Conservation (phyloP, 1,140 invertebrate genomes). For the Meloidogyne hapla region DNA sequence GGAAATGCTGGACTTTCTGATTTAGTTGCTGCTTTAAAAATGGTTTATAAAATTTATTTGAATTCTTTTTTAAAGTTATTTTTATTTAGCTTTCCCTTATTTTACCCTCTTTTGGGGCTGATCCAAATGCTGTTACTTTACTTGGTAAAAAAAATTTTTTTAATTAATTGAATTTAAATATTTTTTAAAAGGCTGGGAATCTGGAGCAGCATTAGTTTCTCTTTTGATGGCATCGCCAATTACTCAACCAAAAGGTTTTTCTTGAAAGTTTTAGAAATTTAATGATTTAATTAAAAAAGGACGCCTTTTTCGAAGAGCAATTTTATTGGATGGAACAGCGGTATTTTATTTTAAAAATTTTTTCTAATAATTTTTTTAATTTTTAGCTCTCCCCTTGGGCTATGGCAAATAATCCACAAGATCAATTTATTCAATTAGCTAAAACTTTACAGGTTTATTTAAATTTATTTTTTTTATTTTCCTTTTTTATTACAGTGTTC, state of each 20-base stretch:
- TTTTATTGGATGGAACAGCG: slow-evolving; percentile 61
- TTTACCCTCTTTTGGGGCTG: slow-evolving; percentile 65
- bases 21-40: slow-evolving; percentile 64
- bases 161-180: slow-evolving; percentile 9
- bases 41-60: slow-evolving; percentile 63
- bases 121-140: slow-evolving; percentile 65
- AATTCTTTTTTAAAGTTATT: slow-evolving; percentile 7
- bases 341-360: slow-evolving; percentile 2
- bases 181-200: slow-evolving; percentile 53
- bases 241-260: slow-evolving; percentile 54
- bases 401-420: slow-evolving; percentile 56
- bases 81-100: slow-evolving; percentile 15
- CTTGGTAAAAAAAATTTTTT: slow-evolving; percentile 55
- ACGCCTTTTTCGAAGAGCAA: slow-evolving; percentile 59
- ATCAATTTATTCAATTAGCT: slow-evolving; percentile 57
- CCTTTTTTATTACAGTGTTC: no score
- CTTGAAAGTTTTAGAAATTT: not conserved
- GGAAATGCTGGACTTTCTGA: slow-evolving; percentile 61
- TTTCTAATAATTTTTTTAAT: not conserved
- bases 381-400: slow-evolving; percentile 56
- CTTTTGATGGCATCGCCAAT: slow-evolving; percentile 63
- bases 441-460: slow-evolving; percentile 46
- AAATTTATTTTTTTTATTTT: no score
- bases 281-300: not conserved
- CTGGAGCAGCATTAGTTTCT: slow-evolving; percentile 60